Percentiles rank a stretch among this genome's conserved stretches.
Evolutionary conservation across 1,140 invertebrate species (phyloP).

Genomic region (Proales similis): DNA sequence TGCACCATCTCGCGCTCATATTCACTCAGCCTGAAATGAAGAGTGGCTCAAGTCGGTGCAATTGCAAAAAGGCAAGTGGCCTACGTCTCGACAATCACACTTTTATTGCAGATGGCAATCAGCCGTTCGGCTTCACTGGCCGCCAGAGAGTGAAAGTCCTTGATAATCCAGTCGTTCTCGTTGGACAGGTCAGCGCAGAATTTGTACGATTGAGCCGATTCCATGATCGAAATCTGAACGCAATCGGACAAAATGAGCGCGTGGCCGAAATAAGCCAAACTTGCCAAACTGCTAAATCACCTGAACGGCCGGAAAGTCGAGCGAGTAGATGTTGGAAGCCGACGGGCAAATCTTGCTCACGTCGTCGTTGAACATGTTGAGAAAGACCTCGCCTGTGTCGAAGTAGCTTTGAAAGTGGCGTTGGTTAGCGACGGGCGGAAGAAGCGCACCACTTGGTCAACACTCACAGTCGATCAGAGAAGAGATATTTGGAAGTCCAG

Average conservation of each 20-base stretch:
- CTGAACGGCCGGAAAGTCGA: constrained; percentile 23
- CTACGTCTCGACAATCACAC: neutral
- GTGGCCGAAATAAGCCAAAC: neutral
- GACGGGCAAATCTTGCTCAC: neutral
- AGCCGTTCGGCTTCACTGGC: neutral
- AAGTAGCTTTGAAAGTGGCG: constrained; percentile 10
- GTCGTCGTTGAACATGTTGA: constrained; percentile 19
- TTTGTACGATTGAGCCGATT: constrained; percentile 14
- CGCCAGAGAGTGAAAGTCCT: constrained; percentile 12
- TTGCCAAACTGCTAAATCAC: neutral
- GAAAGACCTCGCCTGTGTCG: constrained; percentile 14
- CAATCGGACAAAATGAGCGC: neutral
- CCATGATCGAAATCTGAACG: constrained; percentile 6
- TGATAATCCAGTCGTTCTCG: constrained; percentile 11
- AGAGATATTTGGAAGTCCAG: constrained; percentile 1
- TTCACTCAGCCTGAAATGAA: constrained; percentile 5
- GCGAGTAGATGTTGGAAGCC: constrained; percentile 16
- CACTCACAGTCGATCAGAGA: constrained; percentile 14
- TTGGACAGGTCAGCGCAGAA: neutral
- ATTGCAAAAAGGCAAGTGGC: no score
- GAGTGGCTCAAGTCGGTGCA: no score
- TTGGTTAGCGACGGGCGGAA: no score
- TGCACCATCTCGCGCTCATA: constrained; percentile 18
- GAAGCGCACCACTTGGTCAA: neutral
- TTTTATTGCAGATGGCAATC: constrained; percentile 30